These are phyloP conservation scores for Sinocyclocheilus maitianheensis DNA, from an alignment of 2,113 vertebrate species.

Conservation along the genomic window DNA sequence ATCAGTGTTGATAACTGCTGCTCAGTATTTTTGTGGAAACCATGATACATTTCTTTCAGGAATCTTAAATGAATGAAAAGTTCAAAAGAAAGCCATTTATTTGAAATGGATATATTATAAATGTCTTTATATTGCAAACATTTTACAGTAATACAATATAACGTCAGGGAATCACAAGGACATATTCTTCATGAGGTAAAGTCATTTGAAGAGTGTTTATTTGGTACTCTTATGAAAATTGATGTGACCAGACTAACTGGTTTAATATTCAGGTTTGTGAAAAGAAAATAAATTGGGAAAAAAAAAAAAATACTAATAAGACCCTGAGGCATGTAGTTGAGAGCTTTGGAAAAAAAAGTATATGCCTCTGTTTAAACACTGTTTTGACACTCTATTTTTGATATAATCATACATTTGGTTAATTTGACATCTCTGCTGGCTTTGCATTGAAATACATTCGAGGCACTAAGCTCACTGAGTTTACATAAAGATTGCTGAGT, in stretches of 20 bases:
- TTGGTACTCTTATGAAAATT: not conserved
- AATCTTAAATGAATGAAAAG: not conserved
- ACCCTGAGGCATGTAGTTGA: not conserved
- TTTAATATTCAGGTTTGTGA: not conserved
- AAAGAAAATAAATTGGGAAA: not conserved
- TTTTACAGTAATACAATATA: not conserved
- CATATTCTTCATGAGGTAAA: not conserved
- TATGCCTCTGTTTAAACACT: not conserved
- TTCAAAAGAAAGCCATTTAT: not conserved
- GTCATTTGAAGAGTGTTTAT: slow-evolving; percentile 33
- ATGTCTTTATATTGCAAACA: not conserved
- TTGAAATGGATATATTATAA: not conserved
- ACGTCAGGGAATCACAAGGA: not conserved
- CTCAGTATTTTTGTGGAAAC: not conserved
- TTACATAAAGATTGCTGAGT: slow-evolving; percentile 6
- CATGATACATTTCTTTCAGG: not conserved
- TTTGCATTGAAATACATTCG: not conserved
- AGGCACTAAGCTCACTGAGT: slow-evolving; percentile 45
- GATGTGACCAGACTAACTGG: not conserved
- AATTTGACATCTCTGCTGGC: slow-evolving; percentile 16
- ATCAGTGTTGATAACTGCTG: not conserved
- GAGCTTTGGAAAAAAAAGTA: not conserved
- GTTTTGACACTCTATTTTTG: slow-evolving; percentile 14
- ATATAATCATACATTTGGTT: slow-evolving; percentile 35
- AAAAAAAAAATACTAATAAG: not conserved